Percentiles rank a stretch among this genome's conserved stretches.
These are phyloP conservation scores for Equus quagga DNA, from an alignment of 2,113 vertebrate species.

Conservation along the genomic window DNA sequence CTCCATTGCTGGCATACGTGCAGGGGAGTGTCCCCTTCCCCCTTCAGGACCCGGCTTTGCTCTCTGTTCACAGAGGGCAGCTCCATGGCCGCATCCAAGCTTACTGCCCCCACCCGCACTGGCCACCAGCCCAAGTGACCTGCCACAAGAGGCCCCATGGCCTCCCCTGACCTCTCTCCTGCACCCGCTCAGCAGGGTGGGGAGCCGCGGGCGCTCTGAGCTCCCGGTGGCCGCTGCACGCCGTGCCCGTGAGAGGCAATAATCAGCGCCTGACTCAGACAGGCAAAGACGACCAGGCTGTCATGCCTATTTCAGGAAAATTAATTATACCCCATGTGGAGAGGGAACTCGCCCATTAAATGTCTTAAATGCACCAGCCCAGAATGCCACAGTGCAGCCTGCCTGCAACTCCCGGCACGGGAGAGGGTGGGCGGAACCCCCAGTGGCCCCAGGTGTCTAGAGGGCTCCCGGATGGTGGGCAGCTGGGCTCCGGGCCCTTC, in stretches of 20 bases:
- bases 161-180: neutral
- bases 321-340: neutral
- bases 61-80: neutral
- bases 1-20: no score
- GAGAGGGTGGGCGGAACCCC: neutral
- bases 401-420: accelerated
- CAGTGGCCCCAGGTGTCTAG: accelerated
- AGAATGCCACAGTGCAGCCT: neutral
- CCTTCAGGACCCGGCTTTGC: accelerated
- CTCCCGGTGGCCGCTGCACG: accelerated
- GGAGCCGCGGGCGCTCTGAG: accelerated
- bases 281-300: conserved; percentile 41
- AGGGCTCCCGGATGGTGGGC: neutral
- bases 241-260: neutral
- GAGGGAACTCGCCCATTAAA: conserved; percentile 65
- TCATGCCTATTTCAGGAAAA: conserved; percentile 75
- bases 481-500: neutral
- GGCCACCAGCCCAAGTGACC: neutral
- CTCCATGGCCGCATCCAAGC: no score
- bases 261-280: neutral
- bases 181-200: neutral
- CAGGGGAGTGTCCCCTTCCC: accelerated
- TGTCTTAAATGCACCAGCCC: neutral
- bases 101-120: neutral
- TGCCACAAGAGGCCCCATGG: neutral